Conservation (phyloP, 1,140 invertebrate genomes). For the Hermatobates lingyangjiaoensis region DNA sequence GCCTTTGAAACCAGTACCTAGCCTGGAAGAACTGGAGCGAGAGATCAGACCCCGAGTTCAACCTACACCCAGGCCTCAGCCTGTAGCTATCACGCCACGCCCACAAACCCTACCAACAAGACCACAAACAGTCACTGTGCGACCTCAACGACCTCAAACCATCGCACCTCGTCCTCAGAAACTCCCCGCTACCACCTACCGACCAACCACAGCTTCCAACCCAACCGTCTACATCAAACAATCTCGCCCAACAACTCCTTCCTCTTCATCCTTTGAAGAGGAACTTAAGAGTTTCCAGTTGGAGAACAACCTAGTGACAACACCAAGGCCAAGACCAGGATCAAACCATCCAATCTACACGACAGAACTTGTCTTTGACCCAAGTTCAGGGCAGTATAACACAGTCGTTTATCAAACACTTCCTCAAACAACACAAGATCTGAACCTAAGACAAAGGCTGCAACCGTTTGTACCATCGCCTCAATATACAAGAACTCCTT, state of each 20-base stretch:
- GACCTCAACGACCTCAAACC: conserved; percentile 21
- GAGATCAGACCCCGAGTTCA: conserved; percentile 27
- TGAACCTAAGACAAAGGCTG: conserved; percentile 47
- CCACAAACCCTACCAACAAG: conserved; percentile 15
- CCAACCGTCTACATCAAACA: conserved; percentile 12
- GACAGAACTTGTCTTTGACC: conserved; percentile 57
- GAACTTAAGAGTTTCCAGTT: conserved; percentile 59
- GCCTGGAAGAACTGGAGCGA: conserved; percentile 20
- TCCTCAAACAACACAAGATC: conserved; percentile 44
- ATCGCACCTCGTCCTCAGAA: conserved; percentile 36
- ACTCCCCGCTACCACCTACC: conserved; percentile 41
- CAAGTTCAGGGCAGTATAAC: conserved; percentile 55
- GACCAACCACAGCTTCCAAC: conserved; percentile 25
- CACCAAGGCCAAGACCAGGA: conserved; percentile 20
- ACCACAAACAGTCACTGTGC: conserved; percentile 24
- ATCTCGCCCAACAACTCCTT: conserved; percentile 26
- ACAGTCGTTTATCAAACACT: conserved; percentile 55
- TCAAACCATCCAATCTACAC: conserved; percentile 37
- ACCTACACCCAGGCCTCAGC: conserved; percentile 26
- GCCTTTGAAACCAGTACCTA: conserved; percentile 22
- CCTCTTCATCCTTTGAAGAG: conserved; percentile 40
- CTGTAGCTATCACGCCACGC: conserved; percentile 16
- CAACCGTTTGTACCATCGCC: conserved; percentile 38
- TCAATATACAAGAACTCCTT: conserved; percentile 13
- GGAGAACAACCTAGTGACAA: conserved; percentile 35